Evolutionary conservation across 2,797 vertebrate genomes (phyloP), one percentile per base, ranked within the genome.

Genomic region (Dryobates pubescens): DNA sequence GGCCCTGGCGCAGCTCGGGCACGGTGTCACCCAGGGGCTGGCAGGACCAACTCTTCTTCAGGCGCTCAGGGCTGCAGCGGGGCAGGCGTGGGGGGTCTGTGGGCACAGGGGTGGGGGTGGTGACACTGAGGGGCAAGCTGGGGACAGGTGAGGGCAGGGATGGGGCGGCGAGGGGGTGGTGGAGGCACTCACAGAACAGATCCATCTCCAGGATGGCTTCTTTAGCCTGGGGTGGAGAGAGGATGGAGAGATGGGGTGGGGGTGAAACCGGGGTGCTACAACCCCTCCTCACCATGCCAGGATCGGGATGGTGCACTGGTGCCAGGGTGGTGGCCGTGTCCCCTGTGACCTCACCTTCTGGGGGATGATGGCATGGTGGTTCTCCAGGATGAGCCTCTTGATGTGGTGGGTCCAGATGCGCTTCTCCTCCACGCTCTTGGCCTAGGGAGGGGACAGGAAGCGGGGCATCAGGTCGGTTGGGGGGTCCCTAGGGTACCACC

Each of bases 361-460:
- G 15, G 99, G 99, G 47, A 99, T 97, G 67, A 98, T 98, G 88
- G 98, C 97, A 4, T 98, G 99, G 96, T 99, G 99, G 94, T 99
- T 99, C 96, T 99, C 99, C 70, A 99, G 97, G 88, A 99, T 99
- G 64, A 99, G 98, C 80, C 99, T 98, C 97, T 99, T 99, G 82
- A 99, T 99, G 92, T 99, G 99, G 96, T 99, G 99, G 56, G 98
- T 98, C 99, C 99, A 99, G 30, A 98, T 53, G 3, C 98, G 98
- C 96, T 99, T 99, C 97, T 99, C 99, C 88, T 99, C 99, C 17
- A 97, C 98, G 0, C 98, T 98, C 95, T 98, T 99, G 94, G 99
- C 98, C 99, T 99, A 92, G 27, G 85, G 45, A 23, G 27, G 79
- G 79, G 75, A 59, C 24, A 34, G 58, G 9, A 14, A n/a, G 18